Evolutionary conservation across 2,888 invertebrate genomes (phyloP).

Genomic region (Hirtodrosophila trivittata): DNA sequence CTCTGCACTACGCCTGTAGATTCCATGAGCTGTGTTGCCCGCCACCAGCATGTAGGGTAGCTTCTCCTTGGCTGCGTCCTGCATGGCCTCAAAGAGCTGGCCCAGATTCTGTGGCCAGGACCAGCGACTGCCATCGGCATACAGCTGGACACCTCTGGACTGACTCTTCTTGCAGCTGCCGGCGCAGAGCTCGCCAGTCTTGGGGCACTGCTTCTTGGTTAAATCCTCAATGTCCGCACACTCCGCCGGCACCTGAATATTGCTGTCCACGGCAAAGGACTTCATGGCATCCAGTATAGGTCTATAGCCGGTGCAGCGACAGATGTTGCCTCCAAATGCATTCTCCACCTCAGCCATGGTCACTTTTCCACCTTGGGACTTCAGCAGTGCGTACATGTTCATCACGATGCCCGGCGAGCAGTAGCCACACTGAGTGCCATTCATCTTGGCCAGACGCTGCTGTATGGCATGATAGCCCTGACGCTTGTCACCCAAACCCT

Average conservation of each 20-base stretch:
- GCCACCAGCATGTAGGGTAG: conserved; percentile 87
- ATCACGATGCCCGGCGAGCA: conserved; percentile 92
- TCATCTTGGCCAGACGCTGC: conserved; percentile 86
- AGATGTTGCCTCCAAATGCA: conserved; percentile 91
- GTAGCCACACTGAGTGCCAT: conserved; percentile 90
- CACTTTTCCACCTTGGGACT: conserved; percentile 84
- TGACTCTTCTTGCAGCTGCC: conserved; percentile 73
- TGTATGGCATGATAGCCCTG: conserved; percentile 90
- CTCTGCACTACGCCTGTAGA: conserved; percentile 80
- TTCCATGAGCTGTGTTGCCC: conserved; percentile 91
- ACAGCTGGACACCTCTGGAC: conserved; percentile 38
- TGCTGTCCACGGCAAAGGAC: conserved; percentile 87
- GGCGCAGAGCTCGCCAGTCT: conserved; percentile 81
- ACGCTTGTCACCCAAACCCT: conserved; percentile 88
- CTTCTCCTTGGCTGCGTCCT: conserved; percentile 72
- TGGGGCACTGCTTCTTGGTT: conserved; percentile 83
- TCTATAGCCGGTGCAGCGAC: conserved; percentile 92
- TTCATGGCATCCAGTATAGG: conserved; percentile 92
- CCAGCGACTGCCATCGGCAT: conserved; percentile 76
- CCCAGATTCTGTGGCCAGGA: conserved; percentile 70
- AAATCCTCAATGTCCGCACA: conserved; percentile 84
- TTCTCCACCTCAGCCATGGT: conserved; percentile 89
- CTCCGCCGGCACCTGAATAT: conserved; percentile 83
- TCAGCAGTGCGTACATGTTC: conserved; percentile 87
- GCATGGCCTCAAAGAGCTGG: conserved; percentile 80